phyloP scores from a whole-genome alignment of 2,888 invertebrate species.

The Hirudinaria manillensis region DNA sequence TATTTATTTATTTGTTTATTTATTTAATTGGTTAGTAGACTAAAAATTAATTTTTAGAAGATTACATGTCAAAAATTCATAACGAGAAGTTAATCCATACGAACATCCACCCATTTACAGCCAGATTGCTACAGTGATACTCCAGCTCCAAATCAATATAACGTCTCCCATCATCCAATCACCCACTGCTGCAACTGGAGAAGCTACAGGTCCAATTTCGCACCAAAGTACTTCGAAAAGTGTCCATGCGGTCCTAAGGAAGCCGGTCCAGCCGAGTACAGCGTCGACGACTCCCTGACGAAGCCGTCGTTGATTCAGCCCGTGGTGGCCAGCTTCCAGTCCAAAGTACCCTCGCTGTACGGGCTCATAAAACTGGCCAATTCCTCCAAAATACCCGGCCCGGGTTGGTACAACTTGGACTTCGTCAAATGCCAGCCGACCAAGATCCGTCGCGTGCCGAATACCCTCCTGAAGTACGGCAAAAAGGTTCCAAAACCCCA shows the following conservation, averaged over 20 bases:
- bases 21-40: too few species aligned
- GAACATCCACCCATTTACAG: background rate
- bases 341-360: background rate
- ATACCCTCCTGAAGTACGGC: background rate
- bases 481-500: background rate
- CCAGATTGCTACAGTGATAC: constrained; percentile 4
- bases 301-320: background rate
- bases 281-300: background rate
- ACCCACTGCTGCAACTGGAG: constrained; percentile 4
- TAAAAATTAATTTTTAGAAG: too few species aligned
- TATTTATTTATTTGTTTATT: too few species aligned
- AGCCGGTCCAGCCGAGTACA: constrained; percentile 1
- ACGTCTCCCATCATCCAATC: background rate
- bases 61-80: too few species aligned
- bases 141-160: background rate
- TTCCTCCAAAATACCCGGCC: background rate
- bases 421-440: background rate
- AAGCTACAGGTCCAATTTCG: background rate
- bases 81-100: too few species aligned
- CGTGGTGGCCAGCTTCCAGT: background rate
- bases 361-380: constrained; percentile 11
- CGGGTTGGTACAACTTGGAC: background rate
- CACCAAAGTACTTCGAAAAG: background rate
- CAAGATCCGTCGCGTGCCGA: background rate
- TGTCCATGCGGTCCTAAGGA: background rate